phyloP scores from a whole-genome alignment of 92 coral and sea anemone species.

The Ricordea florida region DNA sequence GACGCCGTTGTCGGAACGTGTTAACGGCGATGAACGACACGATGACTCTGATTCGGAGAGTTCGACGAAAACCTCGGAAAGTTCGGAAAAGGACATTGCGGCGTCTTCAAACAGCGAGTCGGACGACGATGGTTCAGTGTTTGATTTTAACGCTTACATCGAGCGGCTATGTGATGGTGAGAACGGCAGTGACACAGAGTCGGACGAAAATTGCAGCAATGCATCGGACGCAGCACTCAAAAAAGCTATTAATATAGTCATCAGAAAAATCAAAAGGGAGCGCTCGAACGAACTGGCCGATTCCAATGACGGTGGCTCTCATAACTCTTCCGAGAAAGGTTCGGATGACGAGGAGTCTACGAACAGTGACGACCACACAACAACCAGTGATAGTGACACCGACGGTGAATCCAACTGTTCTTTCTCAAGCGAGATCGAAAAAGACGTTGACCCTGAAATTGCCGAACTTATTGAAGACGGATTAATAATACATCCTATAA shows the following conservation, averaged over 20 bases:
- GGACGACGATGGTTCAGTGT: conserved; percentile 18
- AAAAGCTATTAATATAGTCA: conserved; percentile 33
- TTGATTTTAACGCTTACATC: conserved; percentile 52
- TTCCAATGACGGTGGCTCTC: conserved; percentile 10
- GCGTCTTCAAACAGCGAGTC: conserved; percentile 32
- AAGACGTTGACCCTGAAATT: conserved; percentile 19
- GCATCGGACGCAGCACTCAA: conserved; percentile 1
- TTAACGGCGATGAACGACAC: background rate
- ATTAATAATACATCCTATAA: conserved; percentile 3
- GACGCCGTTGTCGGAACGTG: background rate
- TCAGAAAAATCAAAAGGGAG: conserved; percentile 18
- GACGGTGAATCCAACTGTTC: conserved; percentile 14
- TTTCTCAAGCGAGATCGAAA: conserved; percentile 12
- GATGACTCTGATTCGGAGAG: background rate
- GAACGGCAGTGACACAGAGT: conserved; percentile 23
- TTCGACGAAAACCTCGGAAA: background rate
- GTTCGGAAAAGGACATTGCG: background rate
- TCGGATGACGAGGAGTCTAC: conserved; percentile 25
- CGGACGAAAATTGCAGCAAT: conserved; percentile 24
- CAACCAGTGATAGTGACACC: conserved; percentile 6
- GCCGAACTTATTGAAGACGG: background rate
- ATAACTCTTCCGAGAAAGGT: conserved; percentile 8
- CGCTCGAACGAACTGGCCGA: conserved; percentile 10
- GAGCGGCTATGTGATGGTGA: too few species aligned
- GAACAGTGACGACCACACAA: conserved; percentile 37